A percentile compares a stretch with the other conserved stretches of the same genome.
These are phyloP conservation scores for Chaetura pelagica DNA, from an alignment of 2,113 vertebrate species.

Conservation along the genomic window DNA sequence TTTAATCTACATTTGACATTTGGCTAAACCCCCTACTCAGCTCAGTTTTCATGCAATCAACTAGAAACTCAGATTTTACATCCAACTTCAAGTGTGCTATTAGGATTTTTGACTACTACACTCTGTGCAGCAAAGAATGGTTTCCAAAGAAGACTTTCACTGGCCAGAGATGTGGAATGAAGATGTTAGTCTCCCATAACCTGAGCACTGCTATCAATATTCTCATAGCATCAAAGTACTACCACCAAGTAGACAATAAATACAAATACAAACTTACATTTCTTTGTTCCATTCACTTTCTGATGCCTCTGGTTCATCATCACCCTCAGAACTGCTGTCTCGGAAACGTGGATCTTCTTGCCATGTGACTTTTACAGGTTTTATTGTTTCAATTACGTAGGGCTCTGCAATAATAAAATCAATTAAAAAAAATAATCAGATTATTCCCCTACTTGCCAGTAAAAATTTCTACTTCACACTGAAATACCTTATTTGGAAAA, in stretches of 20 bases:
- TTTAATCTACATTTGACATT: neutral
- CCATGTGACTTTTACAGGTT: constrained; percentile 79
- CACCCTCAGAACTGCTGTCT: constrained; percentile 91
- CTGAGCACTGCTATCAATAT: neutral
- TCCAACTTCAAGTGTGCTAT: neutral
- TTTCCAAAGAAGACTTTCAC: accelerated
- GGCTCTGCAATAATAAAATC: constrained; percentile 63
- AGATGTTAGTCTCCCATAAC: neutral
- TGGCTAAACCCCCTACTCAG: neutral
- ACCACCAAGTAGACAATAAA: neutral
- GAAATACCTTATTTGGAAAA: neutral
- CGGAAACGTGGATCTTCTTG: constrained; percentile 85
- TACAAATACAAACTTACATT: constrained; percentile 67
- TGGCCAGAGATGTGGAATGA: neutral
- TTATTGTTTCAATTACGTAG: constrained; percentile 79
- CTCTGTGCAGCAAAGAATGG: neutral
- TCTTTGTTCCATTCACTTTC: constrained; percentile 14
- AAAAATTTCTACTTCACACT: neutral
- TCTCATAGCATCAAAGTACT: neutral
- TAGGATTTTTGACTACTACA: neutral
- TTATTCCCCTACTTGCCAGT: neutral
- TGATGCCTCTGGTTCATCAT: constrained; percentile 66
- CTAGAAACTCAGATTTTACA: neutral
- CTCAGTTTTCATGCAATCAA: neutral
- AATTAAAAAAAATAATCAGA: neutral